Conservation (phyloP, 2,113 vertebrate species). For the Thinocorus orbignyianus region DNA sequence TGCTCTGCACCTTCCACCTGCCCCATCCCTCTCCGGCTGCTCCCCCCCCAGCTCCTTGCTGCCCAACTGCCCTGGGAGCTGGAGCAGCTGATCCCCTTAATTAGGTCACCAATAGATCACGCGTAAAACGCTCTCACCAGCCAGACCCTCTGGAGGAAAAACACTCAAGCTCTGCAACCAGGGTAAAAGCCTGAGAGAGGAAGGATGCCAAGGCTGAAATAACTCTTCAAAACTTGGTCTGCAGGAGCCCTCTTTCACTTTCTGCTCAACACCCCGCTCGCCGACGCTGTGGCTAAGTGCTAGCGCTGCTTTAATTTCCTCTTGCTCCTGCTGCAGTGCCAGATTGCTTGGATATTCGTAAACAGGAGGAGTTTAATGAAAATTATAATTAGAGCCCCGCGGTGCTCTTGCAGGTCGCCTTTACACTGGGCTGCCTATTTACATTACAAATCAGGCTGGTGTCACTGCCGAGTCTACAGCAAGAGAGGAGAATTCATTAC, state of each 20-base stretch:
- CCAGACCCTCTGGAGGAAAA: neutral
- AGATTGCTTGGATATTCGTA: constrained; percentile 62
- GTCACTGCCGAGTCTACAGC: constrained; percentile 13
- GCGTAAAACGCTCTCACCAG: neutral
- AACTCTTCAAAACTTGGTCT: neutral
- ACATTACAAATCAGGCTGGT: constrained; percentile 68
- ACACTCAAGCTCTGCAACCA: neutral
- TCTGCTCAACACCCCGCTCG: constrained; percentile 4
- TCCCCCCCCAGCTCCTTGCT: neutral
- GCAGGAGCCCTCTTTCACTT: neutral
- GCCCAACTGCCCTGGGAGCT: neutral
- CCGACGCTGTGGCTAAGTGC: neutral
- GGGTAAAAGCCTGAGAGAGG: neutral
- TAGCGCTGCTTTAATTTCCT: constrained; percentile 54
- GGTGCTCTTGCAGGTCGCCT: constrained; percentile 59
- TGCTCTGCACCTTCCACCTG: neutral
- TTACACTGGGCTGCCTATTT: constrained; percentile 59
- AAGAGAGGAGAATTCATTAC: constrained; percentile 47
- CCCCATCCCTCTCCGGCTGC: neutral
- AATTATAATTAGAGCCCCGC: constrained; percentile 72
- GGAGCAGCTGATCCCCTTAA: constrained; percentile 49
- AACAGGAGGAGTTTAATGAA: constrained; percentile 76
- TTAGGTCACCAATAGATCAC: constrained; percentile 55
- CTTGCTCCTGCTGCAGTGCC: constrained; percentile 50
- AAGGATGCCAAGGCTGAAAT: neutral